Evolutionary conservation across 1,140 invertebrate species (phyloP), one percentile per base, ranked within the genome.

Genomic region (Drosophila nigrodunni): DNA sequence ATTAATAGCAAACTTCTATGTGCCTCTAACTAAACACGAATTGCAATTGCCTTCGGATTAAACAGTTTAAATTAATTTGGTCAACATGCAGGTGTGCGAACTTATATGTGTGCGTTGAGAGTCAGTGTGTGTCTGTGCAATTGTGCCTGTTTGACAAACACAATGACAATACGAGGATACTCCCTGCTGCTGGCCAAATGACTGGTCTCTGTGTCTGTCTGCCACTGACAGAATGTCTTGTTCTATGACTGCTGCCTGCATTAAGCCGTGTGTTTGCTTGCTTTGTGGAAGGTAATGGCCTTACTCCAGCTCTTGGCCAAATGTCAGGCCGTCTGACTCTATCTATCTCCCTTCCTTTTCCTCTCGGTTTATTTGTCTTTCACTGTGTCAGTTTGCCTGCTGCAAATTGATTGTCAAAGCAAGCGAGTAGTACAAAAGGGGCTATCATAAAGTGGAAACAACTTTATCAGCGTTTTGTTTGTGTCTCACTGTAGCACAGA

Each of bases 391-490:
- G 13, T 15, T 41, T 49, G 50, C 7, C 35, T 55, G 35, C 6
- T 10, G 49, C 47, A 55, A 87, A 87, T 77, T 87, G 82, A 71
- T 78, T 86, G 78, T 50, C 68, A 79, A 52, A 73, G 71, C 55
- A 65, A 43, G 66, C 21, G 59, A 35, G 54, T 49, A 46, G 30
- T n/a, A 58, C 49, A 71, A 76, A 65, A 44, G 55, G 46, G 41
- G 58, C 37, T 58, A 61, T 47, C 50, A 50, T 15, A 49, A 68
- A 72, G 74, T 69, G 77, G 64, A 70, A 73, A 86, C 61, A 77
- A 79, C 74, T 69, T 69, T 72, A 73, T 83, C 77, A 80, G 75
- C 43, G 11, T 64, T 50, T 54, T 46, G 44, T 55, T 57, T 37
- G 74, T 59, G 13, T 11, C 57, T 15, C 47, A 18, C 34, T 79